Evolutionary conservation across 2,797 vertebrate genomes (phyloP), one percentile per base, ranked within the genome.

Genomic region (Merluccius polli): DNA sequence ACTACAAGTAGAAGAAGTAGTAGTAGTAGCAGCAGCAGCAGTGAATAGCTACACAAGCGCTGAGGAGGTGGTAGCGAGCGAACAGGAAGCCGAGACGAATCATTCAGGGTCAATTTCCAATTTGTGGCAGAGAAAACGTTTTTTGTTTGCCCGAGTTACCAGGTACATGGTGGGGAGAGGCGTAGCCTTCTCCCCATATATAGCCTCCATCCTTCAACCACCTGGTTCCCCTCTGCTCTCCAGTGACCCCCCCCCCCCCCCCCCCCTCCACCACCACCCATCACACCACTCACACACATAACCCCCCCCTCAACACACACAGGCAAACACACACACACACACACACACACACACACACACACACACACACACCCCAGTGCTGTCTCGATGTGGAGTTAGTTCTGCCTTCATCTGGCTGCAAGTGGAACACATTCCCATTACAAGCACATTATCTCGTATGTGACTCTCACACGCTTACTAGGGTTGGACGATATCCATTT

Each of bases 131-230:
- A 71, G 41, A 29, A 48, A 52, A 31, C 70, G 48, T 21, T 68
- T 68, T 79, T 80, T 80, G 80, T 80, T 79, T 75, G 74, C 29
- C 65, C 75, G 75, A 74, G 83, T 81, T 78, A 80, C 75, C 65
- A 44, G 76, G 79, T 63, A 79, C 77, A 82, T 41, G 80, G n/a
- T 18, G 70, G 44, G 77, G 75, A 74, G 79, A 21, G 81, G 77
- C 71, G 77, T 71, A 78, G 77, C 81, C 80, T 80, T 84, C 81
- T 15, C 67, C 72, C 73, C 77, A 41, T 10, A 75, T 72, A 44
- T 24, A 33, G 75, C 67, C 77, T 73, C 77, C 73, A 77, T 83
- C 73, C 73, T 74, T 82, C 83, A 76, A 27, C 32, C 63, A 30
- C 63, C 73, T 41, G 13, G 33, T 38, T 16, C 38, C 33, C 29